Evolutionary conservation across 30 jellyfish, hydroid and myxozoan species (phyloP).

Genomic region (Catostylus mosaicus): DNA sequence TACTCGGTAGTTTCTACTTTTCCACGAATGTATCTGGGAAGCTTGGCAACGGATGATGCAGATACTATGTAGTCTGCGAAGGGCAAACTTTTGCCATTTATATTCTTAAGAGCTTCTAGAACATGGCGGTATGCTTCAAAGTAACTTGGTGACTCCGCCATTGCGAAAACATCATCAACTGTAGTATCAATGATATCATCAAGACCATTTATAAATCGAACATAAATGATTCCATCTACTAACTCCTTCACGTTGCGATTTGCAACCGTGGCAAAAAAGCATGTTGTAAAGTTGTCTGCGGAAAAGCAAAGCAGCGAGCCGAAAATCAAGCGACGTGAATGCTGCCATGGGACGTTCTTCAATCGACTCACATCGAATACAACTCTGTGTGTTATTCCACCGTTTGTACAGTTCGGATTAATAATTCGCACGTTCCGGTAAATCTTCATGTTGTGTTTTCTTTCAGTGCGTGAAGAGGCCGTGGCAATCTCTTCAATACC

Average conservation of each 20-base stretch:
- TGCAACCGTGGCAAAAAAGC: slow-evolving; percentile 71
- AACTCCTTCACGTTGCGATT: slow-evolving; percentile 34
- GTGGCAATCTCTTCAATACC: slow-evolving; percentile 41
- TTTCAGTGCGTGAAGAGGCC: slow-evolving; percentile 20
- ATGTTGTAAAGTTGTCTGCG: slow-evolving; percentile 52
- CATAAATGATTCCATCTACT: slow-evolving; percentile 31
- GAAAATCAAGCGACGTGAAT: slow-evolving; percentile 60
- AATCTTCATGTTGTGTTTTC: slow-evolving; percentile 40
- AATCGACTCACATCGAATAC: slow-evolving; percentile 24
- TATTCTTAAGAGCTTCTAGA: slow-evolving; percentile 41
- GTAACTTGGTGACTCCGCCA: slow-evolving; percentile 82
- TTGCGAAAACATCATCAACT: slow-evolving; percentile 6
- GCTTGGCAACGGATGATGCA: slow-evolving; percentile 2
- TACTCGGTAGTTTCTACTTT: background rate
- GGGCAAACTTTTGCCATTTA: slow-evolving; percentile 38
- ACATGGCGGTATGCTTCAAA: slow-evolving; percentile 84
- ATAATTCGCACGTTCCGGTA: slow-evolving; percentile 49
- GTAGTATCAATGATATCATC: background rate
- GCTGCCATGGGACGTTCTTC: slow-evolving; percentile 52
- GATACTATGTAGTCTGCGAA: slow-evolving; percentile 54
- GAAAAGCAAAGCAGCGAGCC: slow-evolving; percentile 77
- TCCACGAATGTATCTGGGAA: slow-evolving; percentile 41
- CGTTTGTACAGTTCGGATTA: slow-evolving; percentile 26
- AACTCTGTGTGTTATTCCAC: slow-evolving; percentile 55
- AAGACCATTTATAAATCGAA: slow-evolving; percentile 35